Conservation (phyloP, 2,113 vertebrate species). For the Nasalis larvatus region DNA sequence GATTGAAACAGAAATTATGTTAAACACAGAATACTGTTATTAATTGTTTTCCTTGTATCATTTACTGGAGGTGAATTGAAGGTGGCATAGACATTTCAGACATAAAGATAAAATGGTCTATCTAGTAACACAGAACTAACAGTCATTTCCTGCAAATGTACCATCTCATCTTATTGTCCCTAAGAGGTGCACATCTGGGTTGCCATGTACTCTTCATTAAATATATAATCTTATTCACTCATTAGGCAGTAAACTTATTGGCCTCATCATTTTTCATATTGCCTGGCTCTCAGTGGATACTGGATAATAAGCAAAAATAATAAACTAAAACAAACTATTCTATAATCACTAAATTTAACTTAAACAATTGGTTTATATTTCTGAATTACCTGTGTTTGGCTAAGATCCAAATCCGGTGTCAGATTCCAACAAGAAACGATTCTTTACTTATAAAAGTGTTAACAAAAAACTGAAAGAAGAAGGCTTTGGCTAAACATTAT, state of each 20-base stretch:
- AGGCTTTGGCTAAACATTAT: background rate
- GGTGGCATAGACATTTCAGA: background rate
- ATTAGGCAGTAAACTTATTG: background rate
- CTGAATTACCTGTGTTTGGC: background rate
- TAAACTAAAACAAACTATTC: slow-evolving; percentile 22
- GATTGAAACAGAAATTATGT: background rate
- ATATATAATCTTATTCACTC: background rate
- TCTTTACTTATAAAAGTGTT: background rate
- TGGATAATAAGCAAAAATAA: background rate
- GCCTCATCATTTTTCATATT: background rate
- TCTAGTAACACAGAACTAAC: background rate
- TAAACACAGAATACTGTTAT: background rate
- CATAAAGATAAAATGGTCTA: slow-evolving; percentile 37
- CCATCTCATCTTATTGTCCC: background rate
- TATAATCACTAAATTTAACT: slow-evolving; percentile 16
- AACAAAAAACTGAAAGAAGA: background rate
- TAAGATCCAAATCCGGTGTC: background rate
- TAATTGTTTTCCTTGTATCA: background rate
- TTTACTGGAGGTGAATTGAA: slow-evolving; percentile 39
- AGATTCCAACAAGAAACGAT: background rate
- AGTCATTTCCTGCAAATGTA: background rate
- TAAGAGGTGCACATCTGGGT: background rate
- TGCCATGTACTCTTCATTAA: slow-evolving; percentile 1
- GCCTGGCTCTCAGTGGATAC: background rate
- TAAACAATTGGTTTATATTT: background rate